Evolutionary conservation across 2,888 invertebrate species (phyloP), one percentile per base, ranked within the genome.

Genomic region (Parochlus steinenii): DNA sequence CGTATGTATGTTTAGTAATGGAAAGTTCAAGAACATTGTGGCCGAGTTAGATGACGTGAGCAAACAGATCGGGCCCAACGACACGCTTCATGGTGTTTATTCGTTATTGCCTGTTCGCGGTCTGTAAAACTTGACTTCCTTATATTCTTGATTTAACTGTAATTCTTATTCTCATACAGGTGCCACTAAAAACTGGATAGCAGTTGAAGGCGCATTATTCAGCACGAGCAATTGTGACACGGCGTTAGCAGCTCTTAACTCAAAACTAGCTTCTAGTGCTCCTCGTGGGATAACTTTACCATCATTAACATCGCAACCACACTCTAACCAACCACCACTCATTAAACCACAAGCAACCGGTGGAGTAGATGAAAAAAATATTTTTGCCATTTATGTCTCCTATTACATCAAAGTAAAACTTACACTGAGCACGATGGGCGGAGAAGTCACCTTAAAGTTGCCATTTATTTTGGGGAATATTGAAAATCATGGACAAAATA

Each of bases 1-100:
- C 53, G 86, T 89, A 1, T 85, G 85, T 57, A 83, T 89, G 78
- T 83, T 87, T 60, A 86, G 85, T 44, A 83, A 85, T 49, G 85
- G 85, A 1, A 85, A 85, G 57, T 85, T 86, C 63, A 85, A 85
- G 58, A 85, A 85, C 54, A 74, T 80, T 17, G 81, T 85, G 2
- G 83, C 81, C 0, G 67, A 63, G 28, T n/a, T n/a, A n/a, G 65
- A 70, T 17, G 71, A 69, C 40, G 69, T 70, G 22, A 66, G 65
- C 39, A 69, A 69, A 46, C 76, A 78, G 1, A 63, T 81, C 5
- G 56, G 65, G 26, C 69, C 77, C 1, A 72, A 72, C 1, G 66
- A 68, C 15, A 64, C 62, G 3, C 59, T 72, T 35, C 66, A 65
- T 8, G 68, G 70, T 44, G 66, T 64, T 3, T 81, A 73, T 55